Evolutionary conservation across 2,113 vertebrate species (phyloP), one percentile per base, ranked within the genome.

Genomic region (Xenopus tropicalis): DNA sequence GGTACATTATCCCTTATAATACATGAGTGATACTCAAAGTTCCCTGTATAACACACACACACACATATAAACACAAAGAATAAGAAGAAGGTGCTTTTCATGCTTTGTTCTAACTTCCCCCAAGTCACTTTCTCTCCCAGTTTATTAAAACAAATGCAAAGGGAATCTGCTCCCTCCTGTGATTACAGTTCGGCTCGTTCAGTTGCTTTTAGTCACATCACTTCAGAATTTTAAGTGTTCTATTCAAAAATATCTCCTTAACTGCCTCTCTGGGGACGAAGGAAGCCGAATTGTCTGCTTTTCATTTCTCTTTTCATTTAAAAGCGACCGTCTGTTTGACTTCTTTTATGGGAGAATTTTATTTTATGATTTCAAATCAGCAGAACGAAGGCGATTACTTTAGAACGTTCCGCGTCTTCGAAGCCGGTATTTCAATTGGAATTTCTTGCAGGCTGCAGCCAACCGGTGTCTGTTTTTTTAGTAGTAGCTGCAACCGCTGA

Each of bases 171-270:
- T 74, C 65, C 65, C 65, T 51, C 21, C 57, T 61, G 64, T 52
- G 61, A 51, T 68, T 37, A 37, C 29, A 37, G 29, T 37, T 37
- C 2, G 10, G 29, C 10, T 37, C 22, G 19, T 48, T 61, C 64
- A 17, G n/a, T 67, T 52, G 64, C 64, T 61, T 74, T 74, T 74
- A 74, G 65, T 62, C 25, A 51, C 43, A 48, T 44, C 67, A 67
- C n/a, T 68, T 62, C 56, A 19, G 72, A 74, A 74, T 74, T 74
- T 61, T 67, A 74, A 74, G 72, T 74, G 72, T 68, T 74, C 65
- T 61, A 46, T 66, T 74, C 54, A 68, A 37, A 68, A 61, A 68
- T 68, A 68, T 61, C 57, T 74, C 43, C 57, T 37, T 74, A 74
- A 74, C 65, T 74, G 68, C 72, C 56, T 74, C 72, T 74, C 72